Evolutionary conservation across 2,888 invertebrate genomes (phyloP), one percentile per base, ranked within the genome.

Genomic region (Patella ulyssiponensis): DNA sequence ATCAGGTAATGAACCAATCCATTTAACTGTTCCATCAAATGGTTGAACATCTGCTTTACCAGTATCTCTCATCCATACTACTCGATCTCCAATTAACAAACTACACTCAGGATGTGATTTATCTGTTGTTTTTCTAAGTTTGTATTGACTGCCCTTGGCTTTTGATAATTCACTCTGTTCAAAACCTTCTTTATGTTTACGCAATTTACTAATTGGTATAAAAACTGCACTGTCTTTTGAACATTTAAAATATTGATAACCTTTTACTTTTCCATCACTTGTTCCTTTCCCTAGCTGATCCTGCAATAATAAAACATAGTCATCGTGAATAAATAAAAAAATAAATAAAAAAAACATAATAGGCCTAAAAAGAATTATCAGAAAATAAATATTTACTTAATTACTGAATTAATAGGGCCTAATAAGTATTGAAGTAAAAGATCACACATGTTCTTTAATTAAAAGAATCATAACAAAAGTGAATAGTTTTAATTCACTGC

Each of bases 1-100:
- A 81, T 92, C 93, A 7, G 93, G 92, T 51, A 94, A 87, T 56
- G 88, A 87, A 2, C 93, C 93, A 70, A 93, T 91, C 93, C 93
- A 94, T 80, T 91, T 90, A 23, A 93, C 93, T 2, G 88, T 87
- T 17, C 93, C 93, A 80, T 88, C 87, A 83, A 93, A 93, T 2
- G 93, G 92, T 3, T 64, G 20, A 44, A 44, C 44, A 44, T 44
- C 44, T 33, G 33, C 33, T 44, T 44, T 44, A 14, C 92, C 92
- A 56, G 90, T 87, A 83, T 93, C 93, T 79, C 92, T 93, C 75
- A 92, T 87, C 93, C 93, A 94, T 7, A 93, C 91, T n/a, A 93
- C 92, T 74, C 92, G 86, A 81, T 93, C 93, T 3, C 92, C 92
- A 17, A 92, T 86, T 71, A 86, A 82, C 71, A 93, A 85, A 44